Evolutionary conservation across 2,113 vertebrate species (phyloP).

Genomic region (Tauraco erythrolophus): DNA sequence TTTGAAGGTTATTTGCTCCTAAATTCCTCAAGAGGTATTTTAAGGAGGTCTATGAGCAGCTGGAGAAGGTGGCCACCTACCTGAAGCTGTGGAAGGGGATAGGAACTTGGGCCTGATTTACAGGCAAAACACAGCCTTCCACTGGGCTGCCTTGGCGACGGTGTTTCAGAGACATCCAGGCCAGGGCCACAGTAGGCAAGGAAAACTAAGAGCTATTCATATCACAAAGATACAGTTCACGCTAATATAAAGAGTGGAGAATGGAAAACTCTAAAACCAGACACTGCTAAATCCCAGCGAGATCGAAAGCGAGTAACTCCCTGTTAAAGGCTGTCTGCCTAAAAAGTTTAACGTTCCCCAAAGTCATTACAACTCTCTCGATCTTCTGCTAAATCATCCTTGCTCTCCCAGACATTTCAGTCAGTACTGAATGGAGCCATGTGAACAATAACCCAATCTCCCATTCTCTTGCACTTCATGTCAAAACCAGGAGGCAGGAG

Average conservation of each 20-base stretch:
- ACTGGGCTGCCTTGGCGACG: not conserved
- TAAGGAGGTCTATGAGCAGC: not conserved
- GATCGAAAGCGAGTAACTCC: not conserved
- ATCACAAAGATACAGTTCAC: not conserved
- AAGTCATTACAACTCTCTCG: not conserved
- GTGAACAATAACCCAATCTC: not conserved
- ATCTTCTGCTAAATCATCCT: not conserved
- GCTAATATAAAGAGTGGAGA: not conserved
- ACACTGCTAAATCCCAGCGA: not conserved
- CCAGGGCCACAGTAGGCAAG: not conserved
- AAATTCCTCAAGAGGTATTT: not conserved
- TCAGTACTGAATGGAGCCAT: not conserved
- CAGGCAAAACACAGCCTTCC: not conserved
- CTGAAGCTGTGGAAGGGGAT: not conserved
- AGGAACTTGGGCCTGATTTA: not conserved
- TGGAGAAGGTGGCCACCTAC: not conserved
- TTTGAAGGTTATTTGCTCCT: not conserved
- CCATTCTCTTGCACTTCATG: not conserved
- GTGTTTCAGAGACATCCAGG: not conserved
- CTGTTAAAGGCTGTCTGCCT: not conserved
- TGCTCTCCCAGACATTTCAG: not conserved
- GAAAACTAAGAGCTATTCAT: not conserved
- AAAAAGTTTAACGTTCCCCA: not conserved
- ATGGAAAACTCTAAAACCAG: slow-evolving; percentile 1
- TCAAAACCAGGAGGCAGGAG: not conserved